Base-by-base conservation (phyloP, 1,140 invertebrate species). In the Drosophila hydei region DNA sequence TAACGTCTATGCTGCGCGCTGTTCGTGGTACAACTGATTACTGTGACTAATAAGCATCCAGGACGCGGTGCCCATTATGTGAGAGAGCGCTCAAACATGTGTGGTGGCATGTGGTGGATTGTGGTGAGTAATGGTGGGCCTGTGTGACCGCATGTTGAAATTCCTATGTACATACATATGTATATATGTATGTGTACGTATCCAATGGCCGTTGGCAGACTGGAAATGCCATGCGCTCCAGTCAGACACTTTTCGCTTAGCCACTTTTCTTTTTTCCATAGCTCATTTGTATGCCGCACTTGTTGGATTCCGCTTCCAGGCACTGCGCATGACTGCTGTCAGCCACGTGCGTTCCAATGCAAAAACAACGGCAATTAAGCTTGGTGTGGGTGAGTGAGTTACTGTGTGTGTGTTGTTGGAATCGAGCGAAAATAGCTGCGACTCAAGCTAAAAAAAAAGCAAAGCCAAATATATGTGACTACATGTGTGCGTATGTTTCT, bases 241-340 rank as follows among this genome's bases (percentile, higher is more conserved):
- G 52, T 63, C 25, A 40, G 38, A 40, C 61, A 33, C 47, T 56
- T 58, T 40, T 12, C 23, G 16, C 50, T 63, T 8, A 33, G 61
- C 33, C 38, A 64, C 33, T 51, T 36, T 45, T 58, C 18, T 30
- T 60, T 19, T 45, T 45, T 12, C 18, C n/a, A 25, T 30, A n/a
- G n/a, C 23, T 27, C 68, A 63, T 70, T 79, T 79, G 56, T 64
- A 60, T 43, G 78, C 83, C 78, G 84, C 89, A 91, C 89, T 90
- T 91, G 89, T 91, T 91, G 89, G 85, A 87, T 83, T 88, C 77
- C 62, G 23, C 50, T 61, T 14, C 11, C 25, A 9, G 3, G 0
- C 36, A 73, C 38, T 61, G 89, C 89, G 89, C 89, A 91, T 58
- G 81, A 25, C 42, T 30, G 21, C 51, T 11, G 42, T 25, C 33